Evolutionary conservation across 1,140 invertebrate species (phyloP).

Genomic region (Alviniconcha marisindica): DNA sequence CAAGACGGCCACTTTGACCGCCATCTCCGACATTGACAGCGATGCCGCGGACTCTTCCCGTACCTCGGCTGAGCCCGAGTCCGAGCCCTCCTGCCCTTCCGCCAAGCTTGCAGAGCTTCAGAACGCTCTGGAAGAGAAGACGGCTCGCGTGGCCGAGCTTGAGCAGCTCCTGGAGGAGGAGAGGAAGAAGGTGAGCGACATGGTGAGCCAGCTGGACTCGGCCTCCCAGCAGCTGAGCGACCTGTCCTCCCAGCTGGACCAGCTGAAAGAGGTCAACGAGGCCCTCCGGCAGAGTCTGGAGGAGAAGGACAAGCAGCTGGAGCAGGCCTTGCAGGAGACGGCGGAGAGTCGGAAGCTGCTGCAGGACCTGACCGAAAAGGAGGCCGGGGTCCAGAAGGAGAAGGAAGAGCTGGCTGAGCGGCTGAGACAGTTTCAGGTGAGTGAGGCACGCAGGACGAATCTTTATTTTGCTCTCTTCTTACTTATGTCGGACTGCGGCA

Average conservation of each 20-base stretch:
- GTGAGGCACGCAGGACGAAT: too few species aligned
- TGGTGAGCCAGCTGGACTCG: constrained; percentile 36
- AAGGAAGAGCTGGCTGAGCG: constrained; percentile 40
- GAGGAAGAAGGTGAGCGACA: constrained; percentile 17
- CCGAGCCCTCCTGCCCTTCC: background rate
- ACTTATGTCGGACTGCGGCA: too few species aligned
- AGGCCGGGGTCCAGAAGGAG: constrained; percentile 34
- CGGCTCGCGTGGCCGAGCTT: background rate
- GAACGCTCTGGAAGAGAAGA: constrained; percentile 14
- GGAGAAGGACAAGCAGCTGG: constrained; percentile 4
- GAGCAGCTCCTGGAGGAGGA: constrained; percentile 43
- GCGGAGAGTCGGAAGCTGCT: constrained; percentile 46
- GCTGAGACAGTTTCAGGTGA: constrained; percentile 10
- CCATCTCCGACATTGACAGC: constrained; percentile 52
- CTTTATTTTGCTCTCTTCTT: too few species aligned
- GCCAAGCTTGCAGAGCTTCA: constrained; percentile 36
- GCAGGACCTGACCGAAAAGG: constrained; percentile 41
- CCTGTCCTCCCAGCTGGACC: constrained; percentile 49
- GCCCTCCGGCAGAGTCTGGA: background rate
- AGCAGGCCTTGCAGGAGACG: constrained; percentile 22
- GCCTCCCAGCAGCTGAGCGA: constrained; percentile 40
- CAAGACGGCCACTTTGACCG: constrained; percentile 49
- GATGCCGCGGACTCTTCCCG: constrained; percentile 23
- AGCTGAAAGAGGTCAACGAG: constrained; percentile 33
- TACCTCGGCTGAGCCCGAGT: constrained; percentile 22